Conservation (phyloP, 2,113 vertebrate species). For the Phalacrocorax brasilianus region DNA sequence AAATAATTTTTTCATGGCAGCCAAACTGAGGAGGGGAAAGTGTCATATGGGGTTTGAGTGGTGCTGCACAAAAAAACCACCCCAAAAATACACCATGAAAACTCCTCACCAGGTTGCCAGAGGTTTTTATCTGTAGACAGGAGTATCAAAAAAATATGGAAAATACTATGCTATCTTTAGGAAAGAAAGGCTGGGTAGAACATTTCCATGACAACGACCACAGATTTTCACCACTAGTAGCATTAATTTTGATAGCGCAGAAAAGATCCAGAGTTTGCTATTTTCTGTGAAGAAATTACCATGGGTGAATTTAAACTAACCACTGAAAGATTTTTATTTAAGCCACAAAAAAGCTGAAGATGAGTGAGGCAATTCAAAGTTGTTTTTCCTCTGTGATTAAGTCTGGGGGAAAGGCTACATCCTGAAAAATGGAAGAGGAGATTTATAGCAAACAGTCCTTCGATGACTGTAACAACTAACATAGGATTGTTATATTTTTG, state of each 20-base stretch:
- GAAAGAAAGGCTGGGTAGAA: constrained; percentile 11
- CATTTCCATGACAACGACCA: constrained; percentile 53
- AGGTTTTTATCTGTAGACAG: neutral
- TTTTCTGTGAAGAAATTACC: neutral
- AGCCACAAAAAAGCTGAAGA: neutral
- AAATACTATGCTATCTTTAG: constrained; percentile 9
- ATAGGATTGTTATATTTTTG: neutral
- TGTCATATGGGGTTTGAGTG: neutral
- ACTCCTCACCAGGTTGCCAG: neutral
- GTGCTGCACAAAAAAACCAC: neutral
- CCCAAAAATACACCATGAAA: neutral
- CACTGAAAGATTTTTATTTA: neutral
- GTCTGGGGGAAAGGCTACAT: neutral
- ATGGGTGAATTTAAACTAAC: neutral
- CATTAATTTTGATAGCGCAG: neutral
- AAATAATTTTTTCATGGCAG: neutral
- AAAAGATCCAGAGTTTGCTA: neutral
- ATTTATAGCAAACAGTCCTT: neutral
- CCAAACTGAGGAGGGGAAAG: neutral
- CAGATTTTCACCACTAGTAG: neutral
- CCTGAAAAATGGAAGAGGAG: neutral
- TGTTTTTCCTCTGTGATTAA: neutral
- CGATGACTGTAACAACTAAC: neutral
- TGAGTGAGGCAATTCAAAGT: neutral
- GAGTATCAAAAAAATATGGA: neutral